phyloP scores from a whole-genome alignment of 64 coral and sea anemone genomes.

The Montipora foliosa region DNA sequence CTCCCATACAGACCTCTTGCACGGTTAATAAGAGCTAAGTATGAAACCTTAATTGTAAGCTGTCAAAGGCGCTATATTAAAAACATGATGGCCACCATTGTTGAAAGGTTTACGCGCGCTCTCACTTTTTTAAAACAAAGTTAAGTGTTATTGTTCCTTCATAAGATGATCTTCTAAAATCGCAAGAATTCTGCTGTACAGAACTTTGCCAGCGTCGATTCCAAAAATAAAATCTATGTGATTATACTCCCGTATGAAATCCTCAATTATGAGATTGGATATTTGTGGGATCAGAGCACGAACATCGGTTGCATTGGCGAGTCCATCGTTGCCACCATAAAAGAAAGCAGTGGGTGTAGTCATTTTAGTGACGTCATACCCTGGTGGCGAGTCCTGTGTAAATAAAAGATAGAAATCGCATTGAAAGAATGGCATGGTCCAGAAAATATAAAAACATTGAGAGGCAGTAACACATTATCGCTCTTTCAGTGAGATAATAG shows the following conservation, averaged over 20 bases:
- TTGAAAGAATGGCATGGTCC: not conserved
- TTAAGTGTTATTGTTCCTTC: not conserved
- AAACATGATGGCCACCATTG: no score
- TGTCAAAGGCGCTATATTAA: no score
- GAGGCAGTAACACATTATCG: no score
- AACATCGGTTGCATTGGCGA: conserved; percentile 60
- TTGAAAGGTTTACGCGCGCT: no score
- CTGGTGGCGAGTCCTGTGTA: conserved; percentile 58
- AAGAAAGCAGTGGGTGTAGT: conserved; percentile 59
- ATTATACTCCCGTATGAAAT: conserved; percentile 62
- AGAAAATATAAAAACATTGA: no score
- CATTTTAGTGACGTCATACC: conserved; percentile 70
- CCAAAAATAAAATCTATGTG: conserved; percentile 78
- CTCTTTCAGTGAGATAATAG: no score
- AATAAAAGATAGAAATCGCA: not conserved
- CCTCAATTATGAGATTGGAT: not conserved
- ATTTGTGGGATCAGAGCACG: conserved; percentile 24
- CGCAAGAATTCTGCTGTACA: conserved; percentile 50
- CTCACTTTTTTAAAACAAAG: no score
- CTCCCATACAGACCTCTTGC: no score
- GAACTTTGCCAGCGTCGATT: conserved; percentile 41
- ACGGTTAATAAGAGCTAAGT: no score
- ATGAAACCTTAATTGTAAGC: no score
- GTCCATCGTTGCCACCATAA: conserved; percentile 36
- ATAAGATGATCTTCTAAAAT: not conserved